phyloP scores from a whole-genome alignment of 1,140 invertebrate species.

The Anadara kagoshimensis region DNA sequence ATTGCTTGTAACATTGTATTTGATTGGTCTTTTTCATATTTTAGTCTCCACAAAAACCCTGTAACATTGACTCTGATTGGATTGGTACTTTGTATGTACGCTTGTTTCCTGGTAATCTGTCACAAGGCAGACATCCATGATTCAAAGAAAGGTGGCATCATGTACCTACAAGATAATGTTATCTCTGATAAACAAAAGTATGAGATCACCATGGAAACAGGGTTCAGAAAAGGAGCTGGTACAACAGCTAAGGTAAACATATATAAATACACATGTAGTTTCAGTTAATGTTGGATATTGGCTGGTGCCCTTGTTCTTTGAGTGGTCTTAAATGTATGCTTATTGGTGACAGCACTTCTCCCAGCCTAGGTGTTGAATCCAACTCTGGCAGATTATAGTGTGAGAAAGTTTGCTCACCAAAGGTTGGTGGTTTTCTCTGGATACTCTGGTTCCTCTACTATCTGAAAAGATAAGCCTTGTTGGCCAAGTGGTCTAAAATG shows the following conservation, averaged over 20 bases:
- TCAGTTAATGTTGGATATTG: no score
- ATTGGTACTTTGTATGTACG: slow-evolving; percentile 72
- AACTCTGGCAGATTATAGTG: no score
- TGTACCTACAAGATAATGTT: slow-evolving; percentile 70
- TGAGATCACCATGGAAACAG: slow-evolving; percentile 72
- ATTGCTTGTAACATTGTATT: slow-evolving; percentile 42
- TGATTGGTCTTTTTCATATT: slow-evolving; percentile 29
- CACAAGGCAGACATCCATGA: slow-evolving; percentile 74
- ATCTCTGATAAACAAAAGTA: slow-evolving; percentile 68
- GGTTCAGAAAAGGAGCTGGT: slow-evolving; percentile 67
- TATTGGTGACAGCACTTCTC: no score
- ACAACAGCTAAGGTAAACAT: slow-evolving; percentile 71
- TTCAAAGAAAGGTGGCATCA: slow-evolving; percentile 60
- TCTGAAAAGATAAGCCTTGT: no score
- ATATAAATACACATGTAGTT: no score
- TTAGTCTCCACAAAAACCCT: slow-evolving; percentile 65
- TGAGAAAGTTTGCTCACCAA: no score
- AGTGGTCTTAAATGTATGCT: no score
- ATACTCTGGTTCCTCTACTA: no score
- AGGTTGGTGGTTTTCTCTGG: no score
- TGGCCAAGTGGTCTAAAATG: no score
- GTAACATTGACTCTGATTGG: slow-evolving; percentile 69
- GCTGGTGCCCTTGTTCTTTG: no score
- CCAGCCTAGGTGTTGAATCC: no score
- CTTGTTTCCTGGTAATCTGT: slow-evolving; percentile 72